These are phyloP conservation scores for Beris chalybata DNA, from an alignment of 2,888 invertebrate species.

Conservation along the genomic window DNA sequence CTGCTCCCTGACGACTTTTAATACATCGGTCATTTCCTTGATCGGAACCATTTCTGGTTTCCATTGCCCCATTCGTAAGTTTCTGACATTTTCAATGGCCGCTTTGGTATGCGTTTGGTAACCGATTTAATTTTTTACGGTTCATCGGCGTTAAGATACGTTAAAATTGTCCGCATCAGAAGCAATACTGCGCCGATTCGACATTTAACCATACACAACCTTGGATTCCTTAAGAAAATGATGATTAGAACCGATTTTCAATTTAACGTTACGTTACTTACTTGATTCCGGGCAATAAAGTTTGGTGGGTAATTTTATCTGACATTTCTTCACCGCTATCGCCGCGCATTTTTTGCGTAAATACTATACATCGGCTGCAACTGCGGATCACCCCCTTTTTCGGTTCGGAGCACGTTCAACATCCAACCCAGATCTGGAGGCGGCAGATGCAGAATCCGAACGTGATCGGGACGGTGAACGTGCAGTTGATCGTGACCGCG, in stretches of 20 bases:
- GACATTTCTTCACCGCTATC: constrained; percentile 97
- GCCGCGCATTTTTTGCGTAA: constrained; percentile 95
- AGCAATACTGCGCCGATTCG: constrained; percentile 91
- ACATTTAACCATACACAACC: constrained; percentile 99
- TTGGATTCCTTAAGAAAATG: constrained; percentile 76
- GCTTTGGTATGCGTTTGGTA: constrained; percentile 95
- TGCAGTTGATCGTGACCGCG: constrained; percentile 41
- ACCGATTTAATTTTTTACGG: constrained; percentile 95
- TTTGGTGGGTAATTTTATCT: constrained; percentile 98
- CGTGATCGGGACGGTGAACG: constrained; percentile 56
- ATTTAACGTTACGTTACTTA: constrained; percentile 53
- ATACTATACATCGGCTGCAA: constrained; percentile 76
- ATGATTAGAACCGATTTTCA: neutral
- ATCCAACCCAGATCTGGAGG: constrained; percentile 53
- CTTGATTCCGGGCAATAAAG: constrained; percentile 95
- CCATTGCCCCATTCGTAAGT: constrained; percentile 88
- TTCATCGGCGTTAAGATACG: constrained; percentile 81
- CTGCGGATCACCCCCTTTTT: constrained; percentile 43
- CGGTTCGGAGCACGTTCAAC: constrained; percentile 39
- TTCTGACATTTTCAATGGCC: constrained; percentile 91
- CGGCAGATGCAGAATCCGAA: constrained; percentile 58
- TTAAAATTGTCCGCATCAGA: constrained; percentile 94
- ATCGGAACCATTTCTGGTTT: constrained; percentile 99
- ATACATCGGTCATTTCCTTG: constrained; percentile 98
- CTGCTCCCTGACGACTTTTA: constrained; percentile 95